phyloP scores from a whole-genome alignment of 2,888 invertebrate genomes.

The Diarsia rubi region DNA sequence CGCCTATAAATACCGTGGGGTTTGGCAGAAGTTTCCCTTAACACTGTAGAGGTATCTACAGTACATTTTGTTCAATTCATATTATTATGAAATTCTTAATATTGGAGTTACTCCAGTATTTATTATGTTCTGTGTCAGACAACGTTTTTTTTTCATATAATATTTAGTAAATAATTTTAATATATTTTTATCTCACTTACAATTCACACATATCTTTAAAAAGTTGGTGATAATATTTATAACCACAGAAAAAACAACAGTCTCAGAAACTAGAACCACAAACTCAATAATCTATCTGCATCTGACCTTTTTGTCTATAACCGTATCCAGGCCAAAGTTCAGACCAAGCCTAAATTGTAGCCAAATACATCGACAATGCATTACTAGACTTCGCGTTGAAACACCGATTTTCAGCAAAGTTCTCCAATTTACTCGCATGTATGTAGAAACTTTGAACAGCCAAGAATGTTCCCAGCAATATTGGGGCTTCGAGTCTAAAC shows the following conservation, averaged over 20 bases:
- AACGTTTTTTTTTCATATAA: no score
- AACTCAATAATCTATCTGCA: constrained; percentile 2
- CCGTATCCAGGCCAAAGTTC: constrained; percentile 60
- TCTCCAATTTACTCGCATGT: background rate
- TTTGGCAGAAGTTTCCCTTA: background rate
- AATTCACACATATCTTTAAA: no score
- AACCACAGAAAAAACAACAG: background rate
- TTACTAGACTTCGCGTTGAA: constrained; percentile 14
- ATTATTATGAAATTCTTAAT: no score
- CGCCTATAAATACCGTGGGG: background rate
- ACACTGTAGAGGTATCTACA: no score
- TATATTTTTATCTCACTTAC: background rate
- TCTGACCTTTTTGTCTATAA: constrained; percentile 57
- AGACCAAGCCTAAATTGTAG: constrained; percentile 54
- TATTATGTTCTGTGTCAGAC: no score
- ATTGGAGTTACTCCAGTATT: no score
- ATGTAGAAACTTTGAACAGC: constrained; percentile 14
- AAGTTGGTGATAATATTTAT: background rate
- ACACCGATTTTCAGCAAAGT: constrained; percentile 14
- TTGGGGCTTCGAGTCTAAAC: constrained; percentile 32
- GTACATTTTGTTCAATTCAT: background rate
- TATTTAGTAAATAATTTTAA: no score
- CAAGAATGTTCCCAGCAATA: constrained; percentile 8
- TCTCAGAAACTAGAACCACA: background rate
- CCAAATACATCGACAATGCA: constrained; percentile 46